A percentile compares a stretch with the other conserved stretches of the same genome.
phyloP scores from a whole-genome alignment of 2,797 vertebrate genomes.

The Anguilla megastoma region DNA sequence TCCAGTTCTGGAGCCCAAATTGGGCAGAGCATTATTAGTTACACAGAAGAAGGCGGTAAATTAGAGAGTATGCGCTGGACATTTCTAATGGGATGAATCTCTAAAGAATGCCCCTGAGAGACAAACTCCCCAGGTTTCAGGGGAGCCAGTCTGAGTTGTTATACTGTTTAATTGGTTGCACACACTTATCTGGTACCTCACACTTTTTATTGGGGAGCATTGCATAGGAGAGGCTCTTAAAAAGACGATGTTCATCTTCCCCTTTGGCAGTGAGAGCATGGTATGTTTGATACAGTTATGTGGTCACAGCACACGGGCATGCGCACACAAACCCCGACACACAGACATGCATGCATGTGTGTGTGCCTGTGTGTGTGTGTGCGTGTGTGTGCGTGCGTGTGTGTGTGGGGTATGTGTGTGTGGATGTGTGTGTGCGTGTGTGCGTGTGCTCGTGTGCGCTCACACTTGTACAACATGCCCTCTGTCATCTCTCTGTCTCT shows the following conservation, averaged over 20 bases:
- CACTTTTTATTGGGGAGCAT: not conserved
- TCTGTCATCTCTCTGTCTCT: not conserved
- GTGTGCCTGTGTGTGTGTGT: not conserved
- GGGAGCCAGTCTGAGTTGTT: not conserved
- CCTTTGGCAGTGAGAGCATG: not conserved
- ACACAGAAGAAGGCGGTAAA: not conserved
- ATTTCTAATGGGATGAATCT: not conserved
- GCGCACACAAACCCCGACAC: not conserved
- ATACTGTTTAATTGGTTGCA: not conserved
- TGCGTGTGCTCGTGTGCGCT: not conserved
- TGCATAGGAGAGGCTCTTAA: not conserved
- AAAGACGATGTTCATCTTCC: not conserved
- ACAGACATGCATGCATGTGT: too few relatives aligned
- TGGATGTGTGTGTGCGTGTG: too few relatives aligned
- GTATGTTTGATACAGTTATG: not conserved
- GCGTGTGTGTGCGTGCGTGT: not conserved
- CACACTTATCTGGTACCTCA: not conserved
- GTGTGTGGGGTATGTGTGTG: too few relatives aligned
- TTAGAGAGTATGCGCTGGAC: not conserved
- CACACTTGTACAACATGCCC: not conserved
- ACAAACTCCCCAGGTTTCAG: not conserved
- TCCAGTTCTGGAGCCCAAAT: not conserved
- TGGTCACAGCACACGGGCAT: not conserved
- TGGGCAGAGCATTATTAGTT: conserved; percentile 12
- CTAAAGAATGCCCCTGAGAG: not conserved